Percentiles rank a stretch among this genome's conserved stretches.
Conservation (phyloP, 1,140 invertebrate genomes). For the Colletes gigas region DNA sequence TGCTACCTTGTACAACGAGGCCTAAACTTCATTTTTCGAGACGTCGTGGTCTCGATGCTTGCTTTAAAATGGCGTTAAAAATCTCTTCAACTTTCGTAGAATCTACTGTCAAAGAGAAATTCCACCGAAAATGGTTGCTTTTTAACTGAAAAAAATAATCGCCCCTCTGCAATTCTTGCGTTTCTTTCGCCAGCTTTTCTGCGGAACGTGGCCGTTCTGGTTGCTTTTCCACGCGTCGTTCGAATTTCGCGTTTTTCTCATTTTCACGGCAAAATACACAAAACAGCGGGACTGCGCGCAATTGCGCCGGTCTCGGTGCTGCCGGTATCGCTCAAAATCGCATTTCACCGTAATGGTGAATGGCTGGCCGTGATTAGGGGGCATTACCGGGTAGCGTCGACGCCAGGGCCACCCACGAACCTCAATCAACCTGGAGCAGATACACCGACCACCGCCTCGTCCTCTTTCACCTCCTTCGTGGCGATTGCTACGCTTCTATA, state of each 20-base stretch:
- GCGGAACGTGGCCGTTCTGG: neutral
- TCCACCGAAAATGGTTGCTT: too few species aligned
- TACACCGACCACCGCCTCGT: slow-evolving; percentile 24
- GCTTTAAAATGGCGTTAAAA: neutral
- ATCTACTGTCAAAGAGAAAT: too few species aligned
- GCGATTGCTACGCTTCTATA: slow-evolving; percentile 46
- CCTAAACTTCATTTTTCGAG: neutral
- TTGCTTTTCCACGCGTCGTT: neutral
- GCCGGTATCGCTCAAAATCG: slow-evolving; percentile 70
- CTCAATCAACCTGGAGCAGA: slow-evolving; percentile 66
- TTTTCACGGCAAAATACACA: neutral
- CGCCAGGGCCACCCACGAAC: slow-evolving; percentile 70
- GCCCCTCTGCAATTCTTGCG: too few species aligned
- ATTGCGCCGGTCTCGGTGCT: slow-evolving; percentile 24
- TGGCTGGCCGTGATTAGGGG: slow-evolving; percentile 72
- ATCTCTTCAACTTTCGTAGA: neutral
- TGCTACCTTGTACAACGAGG: neutral
- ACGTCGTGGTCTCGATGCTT: too few species aligned
- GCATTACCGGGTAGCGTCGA: slow-evolving; percentile 67
- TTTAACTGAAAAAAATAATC: too few species aligned
- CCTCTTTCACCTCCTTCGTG: slow-evolving; percentile 8
- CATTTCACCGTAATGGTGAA: slow-evolving; percentile 73
- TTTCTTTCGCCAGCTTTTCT: too few species aligned
- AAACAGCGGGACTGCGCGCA: neutral
- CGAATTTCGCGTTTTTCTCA: neutral